These are phyloP conservation scores for Cynoglossus semilaevis DNA, from an alignment of 2,113 vertebrate species.

Conservation along the genomic window DNA sequence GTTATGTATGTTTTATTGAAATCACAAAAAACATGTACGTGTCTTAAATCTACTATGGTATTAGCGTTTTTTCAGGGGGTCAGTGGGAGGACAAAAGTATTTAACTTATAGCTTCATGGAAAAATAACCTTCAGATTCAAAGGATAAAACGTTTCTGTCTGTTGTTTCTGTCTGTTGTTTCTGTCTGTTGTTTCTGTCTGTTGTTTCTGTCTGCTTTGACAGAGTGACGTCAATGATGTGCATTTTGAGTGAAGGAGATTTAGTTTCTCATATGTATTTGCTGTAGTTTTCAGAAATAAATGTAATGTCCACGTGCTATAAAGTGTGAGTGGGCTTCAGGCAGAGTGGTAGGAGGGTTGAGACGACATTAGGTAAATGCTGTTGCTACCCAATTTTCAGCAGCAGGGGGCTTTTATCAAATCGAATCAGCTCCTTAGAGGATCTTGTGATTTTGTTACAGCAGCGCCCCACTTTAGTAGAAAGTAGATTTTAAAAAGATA, in stretches of 20 bases:
- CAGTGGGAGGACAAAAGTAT: too few species aligned
- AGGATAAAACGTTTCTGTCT: too few species aligned
- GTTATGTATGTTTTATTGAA: too few species aligned
- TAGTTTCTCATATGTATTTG: slow-evolving; percentile 40
- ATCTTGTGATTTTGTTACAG: not conserved
- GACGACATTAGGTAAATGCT: slow-evolving; percentile 39
- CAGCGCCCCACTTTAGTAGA: not conserved
- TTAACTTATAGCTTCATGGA: too few species aligned
- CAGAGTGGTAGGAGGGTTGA: slow-evolving; percentile 45
- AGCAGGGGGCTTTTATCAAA: slow-evolving; percentile 13
- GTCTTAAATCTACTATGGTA: too few species aligned
- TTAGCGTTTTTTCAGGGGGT: too few species aligned
- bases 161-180: too few species aligned
- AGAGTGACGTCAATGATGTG: not conserved
- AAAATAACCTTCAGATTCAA: too few species aligned
- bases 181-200: too few species aligned
- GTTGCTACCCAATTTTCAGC: slow-evolving; percentile 17
- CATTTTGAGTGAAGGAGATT: slow-evolving; percentile 47
- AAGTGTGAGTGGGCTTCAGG: slow-evolving; percentile 48
- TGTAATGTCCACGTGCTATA: slow-evolving; percentile 34
- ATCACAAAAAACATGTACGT: too few species aligned
- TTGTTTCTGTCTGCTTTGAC: too few species aligned
- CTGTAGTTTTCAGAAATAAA: slow-evolving; percentile 40
- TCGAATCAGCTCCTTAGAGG: slow-evolving; percentile 9
- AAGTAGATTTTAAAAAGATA: not conserved